Evolutionary conservation across 2,113 vertebrate genomes (phyloP).

Genomic region (Desmodus rotundus): DNA sequence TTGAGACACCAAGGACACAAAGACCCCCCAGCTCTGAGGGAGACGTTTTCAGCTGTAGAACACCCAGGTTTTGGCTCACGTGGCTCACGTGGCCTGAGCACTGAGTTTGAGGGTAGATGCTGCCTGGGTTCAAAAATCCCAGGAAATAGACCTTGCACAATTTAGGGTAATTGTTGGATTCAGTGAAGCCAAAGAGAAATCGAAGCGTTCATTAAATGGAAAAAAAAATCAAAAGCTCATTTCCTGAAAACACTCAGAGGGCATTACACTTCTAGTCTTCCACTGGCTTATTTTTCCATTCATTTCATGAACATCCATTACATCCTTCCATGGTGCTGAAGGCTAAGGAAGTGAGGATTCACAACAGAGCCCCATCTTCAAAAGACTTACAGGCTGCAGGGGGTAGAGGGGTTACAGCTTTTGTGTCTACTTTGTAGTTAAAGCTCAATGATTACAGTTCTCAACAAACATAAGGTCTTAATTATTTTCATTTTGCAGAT

Average conservation of each 20-base stretch:
- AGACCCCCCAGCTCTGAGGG: background rate
- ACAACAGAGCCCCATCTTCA: background rate
- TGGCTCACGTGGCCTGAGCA: background rate
- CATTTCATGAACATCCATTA: background rate
- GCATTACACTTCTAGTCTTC: background rate
- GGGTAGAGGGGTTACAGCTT: background rate
- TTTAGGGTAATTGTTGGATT: background rate
- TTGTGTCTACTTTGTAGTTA: background rate
- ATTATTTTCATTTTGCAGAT: background rate
- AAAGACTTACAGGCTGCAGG: background rate
- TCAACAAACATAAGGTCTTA: background rate
- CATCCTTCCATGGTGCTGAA: background rate
- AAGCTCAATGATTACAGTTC: background rate
- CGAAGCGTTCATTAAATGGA: background rate
- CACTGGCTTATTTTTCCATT: background rate
- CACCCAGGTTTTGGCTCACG: background rate
- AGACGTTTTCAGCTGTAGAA: background rate
- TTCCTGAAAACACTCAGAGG: background rate
- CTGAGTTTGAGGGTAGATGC: background rate
- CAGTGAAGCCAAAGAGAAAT: background rate
- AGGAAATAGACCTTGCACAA: background rate
- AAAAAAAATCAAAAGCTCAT: background rate
- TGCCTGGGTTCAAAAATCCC: background rate
- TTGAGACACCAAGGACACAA: background rate
- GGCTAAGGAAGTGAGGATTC: background rate